A percentile compares a stretch with the other conserved stretches of the same genome.
Conservation (phyloP, 2,797 vertebrate genomes). For the Gadopsis bispinosus region DNA sequence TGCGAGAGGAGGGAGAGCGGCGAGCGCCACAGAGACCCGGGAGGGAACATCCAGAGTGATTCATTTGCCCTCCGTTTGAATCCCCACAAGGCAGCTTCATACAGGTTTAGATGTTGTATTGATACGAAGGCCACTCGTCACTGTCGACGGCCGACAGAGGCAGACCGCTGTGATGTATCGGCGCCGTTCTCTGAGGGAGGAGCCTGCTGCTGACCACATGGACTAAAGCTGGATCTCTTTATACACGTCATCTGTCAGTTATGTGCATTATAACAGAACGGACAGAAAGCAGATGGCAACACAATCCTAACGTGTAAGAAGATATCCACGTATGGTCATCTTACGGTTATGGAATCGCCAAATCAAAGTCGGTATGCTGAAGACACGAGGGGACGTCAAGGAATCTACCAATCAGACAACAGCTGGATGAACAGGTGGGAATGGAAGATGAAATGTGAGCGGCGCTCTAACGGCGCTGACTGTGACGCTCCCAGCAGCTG, state of each 20-base stretch:
- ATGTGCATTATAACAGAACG: neutral
- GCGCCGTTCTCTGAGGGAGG: slow-evolving; percentile 50
- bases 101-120: slow-evolving; percentile 31
- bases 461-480: no score
- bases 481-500: no score
- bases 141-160: slow-evolving; percentile 43
- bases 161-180: slow-evolving; percentile 62
- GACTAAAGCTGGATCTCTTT: slow-evolving; percentile 14
- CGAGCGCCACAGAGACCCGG: slow-evolving; percentile 27
- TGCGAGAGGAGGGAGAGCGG: slow-evolving; percentile 29
- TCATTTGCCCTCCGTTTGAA: slow-evolving; percentile 54
- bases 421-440: no score
- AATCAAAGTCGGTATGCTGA: no score
- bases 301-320: no score
- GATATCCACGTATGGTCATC: no score
- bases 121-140: slow-evolving; percentile 50
- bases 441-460: no score
- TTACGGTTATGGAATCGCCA: no score
- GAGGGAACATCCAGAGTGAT: slow-evolving; percentile 53
- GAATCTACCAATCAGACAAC: neutral
- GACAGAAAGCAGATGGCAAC: neutral
- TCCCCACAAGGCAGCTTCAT: slow-evolving; percentile 28
- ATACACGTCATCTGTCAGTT: neutral
- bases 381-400: neutral
- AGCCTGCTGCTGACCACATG: slow-evolving; percentile 22